phyloP scores from a whole-genome alignment of 2,888 invertebrate genomes.

The Kuschelorhynchus macadamiae region DNA sequence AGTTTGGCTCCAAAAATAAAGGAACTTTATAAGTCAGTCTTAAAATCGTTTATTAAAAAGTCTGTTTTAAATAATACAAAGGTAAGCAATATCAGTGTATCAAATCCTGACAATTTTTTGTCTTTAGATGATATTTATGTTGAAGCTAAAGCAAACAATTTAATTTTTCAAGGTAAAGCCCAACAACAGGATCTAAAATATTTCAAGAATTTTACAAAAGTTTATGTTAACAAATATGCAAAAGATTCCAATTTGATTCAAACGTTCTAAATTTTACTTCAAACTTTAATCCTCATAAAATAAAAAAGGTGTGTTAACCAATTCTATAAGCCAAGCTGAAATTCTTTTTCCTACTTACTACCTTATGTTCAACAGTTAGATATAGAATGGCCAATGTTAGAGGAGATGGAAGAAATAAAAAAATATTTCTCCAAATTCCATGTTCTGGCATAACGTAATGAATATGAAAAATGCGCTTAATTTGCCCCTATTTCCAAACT shows the following conservation, averaged over 20 bases:
- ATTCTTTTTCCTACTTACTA: conserved; percentile 11
- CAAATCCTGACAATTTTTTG: conserved; percentile 12
- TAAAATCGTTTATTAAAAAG: conserved; percentile 10
- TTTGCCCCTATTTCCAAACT: conserved; percentile 26
- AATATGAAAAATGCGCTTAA: conserved; percentile 13
- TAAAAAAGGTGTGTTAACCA: conserved; percentile 12
- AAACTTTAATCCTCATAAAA: conserved; percentile 4
- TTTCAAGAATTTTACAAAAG: conserved; percentile 10
- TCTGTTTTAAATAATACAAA: conserved; percentile 7
- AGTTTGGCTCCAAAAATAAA: conserved; percentile 11
- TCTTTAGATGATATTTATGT: conserved; percentile 13
- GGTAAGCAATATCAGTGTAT: background rate
- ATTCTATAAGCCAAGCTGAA: conserved; percentile 18
- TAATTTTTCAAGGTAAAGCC: background rate
- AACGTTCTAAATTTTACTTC: conserved; percentile 6
- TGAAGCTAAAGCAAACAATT: conserved; percentile 7
- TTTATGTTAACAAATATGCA: conserved; percentile 7
- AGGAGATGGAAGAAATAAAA: conserved; percentile 9
- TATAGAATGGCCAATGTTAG: conserved; percentile 17
- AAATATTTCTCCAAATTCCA: conserved; percentile 4
- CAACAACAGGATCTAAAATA: conserved; percentile 6
- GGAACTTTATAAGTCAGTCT: conserved; percentile 2
- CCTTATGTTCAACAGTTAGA: conserved; percentile 14
- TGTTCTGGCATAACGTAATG: conserved; percentile 19
- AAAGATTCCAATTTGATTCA: conserved; percentile 5